A percentile compares a stretch with the other conserved stretches of the same genome.
Evolutionary conservation across 1,140 invertebrate genomes (phyloP).

Genomic region (Nasonia giraulti): DNA sequence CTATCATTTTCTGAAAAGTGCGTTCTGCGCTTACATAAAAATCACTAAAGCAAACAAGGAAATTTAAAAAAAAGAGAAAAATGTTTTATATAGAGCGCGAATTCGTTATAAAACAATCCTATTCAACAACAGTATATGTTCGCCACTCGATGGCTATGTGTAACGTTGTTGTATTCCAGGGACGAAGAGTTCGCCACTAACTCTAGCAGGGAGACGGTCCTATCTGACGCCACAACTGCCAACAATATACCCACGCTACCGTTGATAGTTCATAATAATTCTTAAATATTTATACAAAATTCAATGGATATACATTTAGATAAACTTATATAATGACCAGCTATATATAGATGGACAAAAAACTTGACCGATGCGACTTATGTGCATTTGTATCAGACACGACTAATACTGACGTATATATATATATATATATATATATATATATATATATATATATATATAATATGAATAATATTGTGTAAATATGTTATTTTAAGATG

Average conservation of each 20-base stretch:
- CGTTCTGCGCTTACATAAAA: no score
- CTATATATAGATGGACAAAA: slow-evolving; percentile 4
- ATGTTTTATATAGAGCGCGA: neutral
- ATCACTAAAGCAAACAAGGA: no score
- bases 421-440: neutral
- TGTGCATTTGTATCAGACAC: neutral
- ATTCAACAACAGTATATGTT: slow-evolving; percentile 32
- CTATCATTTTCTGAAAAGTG: no score
- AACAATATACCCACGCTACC: slow-evolving; percentile 68
- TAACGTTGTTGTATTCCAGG: slow-evolving; percentile 73
- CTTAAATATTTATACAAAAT: slow-evolving; percentile 40
- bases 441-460: neutral
- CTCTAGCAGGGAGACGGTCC: slow-evolving; percentile 72
- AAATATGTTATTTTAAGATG: no score
- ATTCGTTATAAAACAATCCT: slow-evolving; percentile 24
- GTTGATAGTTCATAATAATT: slow-evolving; percentile 56
- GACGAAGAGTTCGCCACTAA: slow-evolving; percentile 72
- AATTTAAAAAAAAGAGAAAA: neutral
- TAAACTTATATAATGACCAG: slow-evolving; percentile 47
- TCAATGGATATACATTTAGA: slow-evolving; percentile 35
- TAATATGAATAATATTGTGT: neutral
- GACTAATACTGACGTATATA: no score
- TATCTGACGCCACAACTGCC: slow-evolving; percentile 71
- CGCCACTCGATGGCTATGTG: slow-evolving; percentile 65
- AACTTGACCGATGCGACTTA: neutral